These are phyloP conservation scores for Petrophora chlorosata DNA, from an alignment of 2,888 invertebrate species.

Conservation along the genomic window DNA sequence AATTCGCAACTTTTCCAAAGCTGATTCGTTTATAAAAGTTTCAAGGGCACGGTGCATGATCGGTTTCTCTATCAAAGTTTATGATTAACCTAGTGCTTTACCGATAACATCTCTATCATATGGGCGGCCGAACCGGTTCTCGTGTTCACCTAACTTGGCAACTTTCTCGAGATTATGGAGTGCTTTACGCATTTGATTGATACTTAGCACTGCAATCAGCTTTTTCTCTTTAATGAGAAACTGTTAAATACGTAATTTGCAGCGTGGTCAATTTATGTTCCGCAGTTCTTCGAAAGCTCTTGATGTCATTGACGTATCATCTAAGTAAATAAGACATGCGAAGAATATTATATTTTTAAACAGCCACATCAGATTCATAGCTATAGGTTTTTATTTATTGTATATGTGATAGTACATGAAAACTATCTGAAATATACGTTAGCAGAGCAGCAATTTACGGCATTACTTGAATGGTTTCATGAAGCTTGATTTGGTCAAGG, in stretches of 20 bases:
- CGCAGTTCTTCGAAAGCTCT: background rate
- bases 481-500: background rate
- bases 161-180: constrained; percentile 65
- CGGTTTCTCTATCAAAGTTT: constrained; percentile 37
- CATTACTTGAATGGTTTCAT: constrained; percentile 7
- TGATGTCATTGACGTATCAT: background rate
- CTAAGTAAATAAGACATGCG: background rate
- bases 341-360: too few species aligned
- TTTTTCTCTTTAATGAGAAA: constrained; percentile 2
- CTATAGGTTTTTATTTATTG: too few species aligned
- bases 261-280: too few species aligned
- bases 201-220: constrained; percentile 9
- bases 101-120: constrained; percentile 58
- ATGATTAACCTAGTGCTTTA: constrained; percentile 56
- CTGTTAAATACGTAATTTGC: background rate
- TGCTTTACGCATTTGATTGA: constrained; percentile 43
- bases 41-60: constrained; percentile 3
- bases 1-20: background rate
- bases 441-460: background rate
- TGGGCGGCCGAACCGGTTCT: constrained; percentile 62
- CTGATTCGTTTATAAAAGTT: background rate
- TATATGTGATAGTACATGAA: too few species aligned
- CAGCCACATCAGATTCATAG: too few species aligned
- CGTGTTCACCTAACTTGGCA: constrained; percentile 54
- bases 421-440: too few species aligned